Percentiles rank a stretch among this genome's conserved stretches.
Conservation (phyloP, 2,888 invertebrate species). For the Sericinus montela region DNA sequence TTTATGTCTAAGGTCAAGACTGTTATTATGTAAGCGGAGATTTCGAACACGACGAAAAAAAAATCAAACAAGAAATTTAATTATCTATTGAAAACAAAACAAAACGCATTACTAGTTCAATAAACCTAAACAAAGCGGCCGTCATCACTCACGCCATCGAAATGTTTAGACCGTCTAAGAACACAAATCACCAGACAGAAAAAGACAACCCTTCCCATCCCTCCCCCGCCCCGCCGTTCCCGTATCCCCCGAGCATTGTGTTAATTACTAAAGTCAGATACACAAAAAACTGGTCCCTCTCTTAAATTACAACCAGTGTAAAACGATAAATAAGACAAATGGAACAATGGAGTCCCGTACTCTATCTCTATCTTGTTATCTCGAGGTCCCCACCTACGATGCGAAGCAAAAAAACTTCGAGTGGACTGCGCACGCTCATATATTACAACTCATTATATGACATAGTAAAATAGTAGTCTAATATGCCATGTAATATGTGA, state of each 20-base stretch:
- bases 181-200: constrained; percentile 32
- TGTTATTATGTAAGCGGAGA: too few species aligned
- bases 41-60: too few species aligned
- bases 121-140: constrained; percentile 9
- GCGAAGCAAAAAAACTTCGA: constrained; percentile 31
- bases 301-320: constrained; percentile 52
- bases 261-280: constrained; percentile 50
- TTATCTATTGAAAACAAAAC: neutral
- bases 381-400: constrained; percentile 45
- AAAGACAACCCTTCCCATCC: constrained; percentile 28
- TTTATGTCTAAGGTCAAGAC: too few species aligned
- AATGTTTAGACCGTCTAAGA: constrained; percentile 19
- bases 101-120: constrained; percentile 6
- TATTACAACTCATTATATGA: constrained; percentile 24
- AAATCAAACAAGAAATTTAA: too few species aligned
- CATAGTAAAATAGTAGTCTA: too few species aligned
- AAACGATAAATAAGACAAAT: constrained; percentile 50
- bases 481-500: too few species aligned
- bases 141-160: constrained; percentile 15
- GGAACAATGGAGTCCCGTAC: constrained; percentile 32
- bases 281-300: constrained; percentile 45
- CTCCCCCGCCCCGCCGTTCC: constrained; percentile 23
- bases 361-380: constrained; percentile 38
- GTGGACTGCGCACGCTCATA: constrained; percentile 43
- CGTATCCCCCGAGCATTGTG: constrained; percentile 40